Evolutionary conservation across 2,888 invertebrate genomes (phyloP), one percentile per base, ranked within the genome.

Genomic region (Mactromeris polynyma): DNA sequence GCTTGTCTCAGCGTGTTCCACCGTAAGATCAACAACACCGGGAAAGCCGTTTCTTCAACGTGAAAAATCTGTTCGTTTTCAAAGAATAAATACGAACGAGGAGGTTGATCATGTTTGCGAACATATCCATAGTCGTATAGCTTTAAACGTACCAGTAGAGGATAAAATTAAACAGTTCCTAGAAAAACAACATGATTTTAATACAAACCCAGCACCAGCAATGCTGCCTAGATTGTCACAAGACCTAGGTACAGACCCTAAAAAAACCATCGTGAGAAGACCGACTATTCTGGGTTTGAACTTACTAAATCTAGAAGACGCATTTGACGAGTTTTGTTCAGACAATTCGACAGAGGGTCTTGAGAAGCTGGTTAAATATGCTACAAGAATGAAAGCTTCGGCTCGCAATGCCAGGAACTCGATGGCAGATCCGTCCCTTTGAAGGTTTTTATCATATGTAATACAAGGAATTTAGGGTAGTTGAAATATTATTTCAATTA

Each of bases 321-420:
- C 94, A 11, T 95, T 95, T 85, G 93, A 95, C 81, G 86, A 93
- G 31, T 94, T 95, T 83, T 94, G 94, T 87, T 51, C 81, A 33
- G 89, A 92, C 38, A 88, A 87, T 38, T 87, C 90, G 1, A 78
- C 87, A 14, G 94, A 94, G 19, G 92, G 93, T 36, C 89, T 94
- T 17, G 91, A 93, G 17, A 93, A 92, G 80, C 89, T 94, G 58
- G 93, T 94, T 64, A 90, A 92, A 42, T 85, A 94, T 42, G 94
- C 95, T 0, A 80, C 94, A 46, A 94, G 94, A 85, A 89, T 95
- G 85, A 95, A 93, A 82, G 92, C 93, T 3, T 92, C 88, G 26
- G 92, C 92, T 19, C 87, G 91, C 64, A 88, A 91, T 77, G 92
- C 93, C 0, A 92, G 94, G 31, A 93, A 93, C 82, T 85, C 91